Conservation (phyloP, 2,888 invertebrate species). For the Eucriotettix oculatus region DNA sequence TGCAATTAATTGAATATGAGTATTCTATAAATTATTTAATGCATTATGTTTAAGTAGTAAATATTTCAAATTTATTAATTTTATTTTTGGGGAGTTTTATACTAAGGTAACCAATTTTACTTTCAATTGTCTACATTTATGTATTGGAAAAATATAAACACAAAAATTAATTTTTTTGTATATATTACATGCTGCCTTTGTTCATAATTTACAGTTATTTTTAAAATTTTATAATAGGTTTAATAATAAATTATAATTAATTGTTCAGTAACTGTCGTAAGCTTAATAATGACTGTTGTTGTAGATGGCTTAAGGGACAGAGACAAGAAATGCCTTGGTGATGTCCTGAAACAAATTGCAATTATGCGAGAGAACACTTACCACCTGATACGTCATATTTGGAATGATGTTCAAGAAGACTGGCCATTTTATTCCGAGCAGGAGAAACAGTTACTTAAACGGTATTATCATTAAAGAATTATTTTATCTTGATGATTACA, state of each 20-base stretch:
- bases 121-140: too few relatives aligned
- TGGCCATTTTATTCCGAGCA: conserved; percentile 90
- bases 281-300: conserved; percentile 18
- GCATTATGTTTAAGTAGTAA: too few relatives aligned
- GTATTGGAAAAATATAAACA: too few relatives aligned
- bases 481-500: too few relatives aligned
- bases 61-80: too few relatives aligned
- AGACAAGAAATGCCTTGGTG: conserved; percentile 59
- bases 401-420: conserved; percentile 85
- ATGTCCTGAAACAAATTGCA: conserved; percentile 66
- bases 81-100: too few relatives aligned
- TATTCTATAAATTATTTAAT: too few relatives aligned
- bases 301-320: conserved; percentile 76
- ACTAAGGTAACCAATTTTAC: too few relatives aligned
- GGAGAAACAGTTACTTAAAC: conserved; percentile 73
- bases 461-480: conserved; percentile 28
- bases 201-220: neutral
- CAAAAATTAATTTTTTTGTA: too few relatives aligned
- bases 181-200: neutral
- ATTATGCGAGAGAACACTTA: conserved; percentile 76
- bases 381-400: conserved; percentile 69
- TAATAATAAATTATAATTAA: neutral
- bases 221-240: neutral
- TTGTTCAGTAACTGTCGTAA: neutral
- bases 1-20: too few relatives aligned